These are phyloP conservation scores for Anas bahamensis DNA, from an alignment of 2,797 vertebrate genomes.

Conservation along the genomic window DNA sequence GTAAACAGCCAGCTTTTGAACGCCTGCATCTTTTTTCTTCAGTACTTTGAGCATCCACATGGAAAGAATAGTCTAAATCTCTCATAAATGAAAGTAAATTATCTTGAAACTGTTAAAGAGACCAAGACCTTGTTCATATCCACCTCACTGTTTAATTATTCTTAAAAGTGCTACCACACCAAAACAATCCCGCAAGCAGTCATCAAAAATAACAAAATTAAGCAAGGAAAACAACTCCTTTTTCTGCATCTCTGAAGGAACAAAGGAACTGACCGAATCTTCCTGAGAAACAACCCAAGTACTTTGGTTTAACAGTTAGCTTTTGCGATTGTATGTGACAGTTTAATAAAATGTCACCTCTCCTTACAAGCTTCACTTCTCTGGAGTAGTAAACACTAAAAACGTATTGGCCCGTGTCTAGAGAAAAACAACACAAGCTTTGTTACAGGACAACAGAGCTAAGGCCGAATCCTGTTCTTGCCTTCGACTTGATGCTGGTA, in stretches of 20 bases:
- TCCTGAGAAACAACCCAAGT: neutral
- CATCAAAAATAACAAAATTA: neutral
- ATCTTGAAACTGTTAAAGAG: neutral
- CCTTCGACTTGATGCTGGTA: neutral
- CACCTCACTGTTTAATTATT: neutral
- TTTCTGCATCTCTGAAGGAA: neutral
- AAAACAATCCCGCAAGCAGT: neutral
- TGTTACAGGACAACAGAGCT: neutral
- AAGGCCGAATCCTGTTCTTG: neutral
- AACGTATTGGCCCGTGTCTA: neutral
- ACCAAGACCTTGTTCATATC: neutral
- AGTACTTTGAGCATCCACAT: neutral
- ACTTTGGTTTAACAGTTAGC: neutral
- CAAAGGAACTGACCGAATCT: neutral
- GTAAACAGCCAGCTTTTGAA: constrained; percentile 7
- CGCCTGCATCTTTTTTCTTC: neutral
- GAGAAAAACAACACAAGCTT: neutral
- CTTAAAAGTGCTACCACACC: neutral
- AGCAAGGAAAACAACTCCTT: neutral
- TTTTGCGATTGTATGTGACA: neutral
- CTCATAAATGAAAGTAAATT: neutral
- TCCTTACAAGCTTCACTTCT: neutral
- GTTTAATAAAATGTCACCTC: constrained; percentile 10
- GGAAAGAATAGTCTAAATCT: neutral
- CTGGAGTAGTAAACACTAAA: neutral